Evolutionary conservation across 1,140 invertebrate genomes (phyloP).

Genomic region (Drosophila guanche): DNA sequence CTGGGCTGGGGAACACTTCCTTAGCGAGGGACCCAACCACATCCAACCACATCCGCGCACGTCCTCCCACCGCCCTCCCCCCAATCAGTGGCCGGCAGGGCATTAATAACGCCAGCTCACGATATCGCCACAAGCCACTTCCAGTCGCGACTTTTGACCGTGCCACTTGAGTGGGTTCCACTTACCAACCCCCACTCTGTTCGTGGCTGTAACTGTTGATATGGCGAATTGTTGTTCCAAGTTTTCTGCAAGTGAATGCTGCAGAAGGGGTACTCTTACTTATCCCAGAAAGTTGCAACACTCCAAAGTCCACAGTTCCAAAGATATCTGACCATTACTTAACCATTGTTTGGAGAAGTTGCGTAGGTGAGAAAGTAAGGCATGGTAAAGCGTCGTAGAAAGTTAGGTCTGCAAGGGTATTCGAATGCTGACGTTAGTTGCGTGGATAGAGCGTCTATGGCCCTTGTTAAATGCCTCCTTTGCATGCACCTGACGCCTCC

Average conservation of each 20-base stretch:
- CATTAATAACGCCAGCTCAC: slow-evolving; percentile 48
- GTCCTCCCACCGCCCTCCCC: background rate
- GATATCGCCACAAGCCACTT: slow-evolving; percentile 42
- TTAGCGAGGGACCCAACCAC: background rate
- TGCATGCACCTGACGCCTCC: slow-evolving; percentile 42
- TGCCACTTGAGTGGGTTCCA: slow-evolving; percentile 44
- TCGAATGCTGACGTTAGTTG: no score
- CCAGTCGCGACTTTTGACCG: slow-evolving; percentile 56
- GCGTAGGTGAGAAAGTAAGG: no score
- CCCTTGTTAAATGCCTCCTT: slow-evolving; percentile 53
- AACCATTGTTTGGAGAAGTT: no score
- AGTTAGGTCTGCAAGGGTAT: no score
- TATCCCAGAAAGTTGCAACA: no score
- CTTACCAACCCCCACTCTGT: background rate
- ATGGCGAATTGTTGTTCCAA: slow-evolving; percentile 24
- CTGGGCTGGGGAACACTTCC: background rate
- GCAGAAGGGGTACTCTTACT: no score
- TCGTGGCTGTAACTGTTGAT: slow-evolving; percentile 54
- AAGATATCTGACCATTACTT: no score
- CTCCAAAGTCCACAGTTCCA: no score
- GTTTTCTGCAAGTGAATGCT: no score
- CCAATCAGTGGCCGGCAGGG: slow-evolving; percentile 34
- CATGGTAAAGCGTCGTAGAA: no score
- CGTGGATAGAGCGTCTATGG: background rate
- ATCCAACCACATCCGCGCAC: no score